A percentile compares a stretch with the other conserved stretches of the same genome.
Evolutionary conservation across 2,888 invertebrate genomes (phyloP).

Genomic region (Gymnosoma rotundatum): DNA sequence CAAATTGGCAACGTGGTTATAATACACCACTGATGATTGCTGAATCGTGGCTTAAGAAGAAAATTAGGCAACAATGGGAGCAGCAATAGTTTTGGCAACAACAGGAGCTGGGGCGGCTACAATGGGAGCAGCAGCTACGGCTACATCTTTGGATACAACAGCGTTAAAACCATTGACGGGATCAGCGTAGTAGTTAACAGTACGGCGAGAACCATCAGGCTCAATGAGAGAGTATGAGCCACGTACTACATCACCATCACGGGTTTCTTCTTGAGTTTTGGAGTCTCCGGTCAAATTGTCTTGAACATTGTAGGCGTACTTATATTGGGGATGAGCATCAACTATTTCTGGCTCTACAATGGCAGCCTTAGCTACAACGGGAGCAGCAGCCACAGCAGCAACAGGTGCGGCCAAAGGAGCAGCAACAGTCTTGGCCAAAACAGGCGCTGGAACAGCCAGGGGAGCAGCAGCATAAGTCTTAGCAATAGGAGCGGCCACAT

Average conservation of each 20-base stretch:
- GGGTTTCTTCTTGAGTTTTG: conserved; percentile 83
- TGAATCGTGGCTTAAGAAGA: background rate
- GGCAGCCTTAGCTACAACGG: conserved; percentile 72
- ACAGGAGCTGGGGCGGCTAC: conserved; percentile 78
- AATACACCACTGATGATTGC: background rate
- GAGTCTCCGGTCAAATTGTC: conserved; percentile 83
- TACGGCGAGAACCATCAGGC: conserved; percentile 83
- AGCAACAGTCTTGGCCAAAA: conserved; percentile 70
- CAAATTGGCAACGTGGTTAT: conserved; percentile 52
- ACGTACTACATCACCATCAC: conserved; percentile 83
- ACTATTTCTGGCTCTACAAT: conserved; percentile 79
- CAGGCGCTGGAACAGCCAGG: conserved; percentile 72
- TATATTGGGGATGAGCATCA: conserved; percentile 83
- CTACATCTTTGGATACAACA: conserved; percentile 82
- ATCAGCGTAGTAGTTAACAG: conserved; percentile 83
- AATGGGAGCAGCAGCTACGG: conserved; percentile 80
- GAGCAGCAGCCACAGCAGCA: conserved; percentile 72
- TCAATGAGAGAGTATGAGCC: conserved; percentile 83
- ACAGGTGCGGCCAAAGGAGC: conserved; percentile 72
- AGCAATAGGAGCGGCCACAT: conserved; percentile 65
- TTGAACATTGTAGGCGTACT: conserved; percentile 83
- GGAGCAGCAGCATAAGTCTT: conserved; percentile 74
- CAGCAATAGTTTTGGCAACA: conserved; percentile 76
- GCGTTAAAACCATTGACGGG: conserved; percentile 83
- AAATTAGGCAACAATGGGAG: conserved; percentile 77